These are phyloP conservation scores for Drosophila longiperda DNA, from an alignment of 2,888 invertebrate genomes.

Conservation along the genomic window DNA sequence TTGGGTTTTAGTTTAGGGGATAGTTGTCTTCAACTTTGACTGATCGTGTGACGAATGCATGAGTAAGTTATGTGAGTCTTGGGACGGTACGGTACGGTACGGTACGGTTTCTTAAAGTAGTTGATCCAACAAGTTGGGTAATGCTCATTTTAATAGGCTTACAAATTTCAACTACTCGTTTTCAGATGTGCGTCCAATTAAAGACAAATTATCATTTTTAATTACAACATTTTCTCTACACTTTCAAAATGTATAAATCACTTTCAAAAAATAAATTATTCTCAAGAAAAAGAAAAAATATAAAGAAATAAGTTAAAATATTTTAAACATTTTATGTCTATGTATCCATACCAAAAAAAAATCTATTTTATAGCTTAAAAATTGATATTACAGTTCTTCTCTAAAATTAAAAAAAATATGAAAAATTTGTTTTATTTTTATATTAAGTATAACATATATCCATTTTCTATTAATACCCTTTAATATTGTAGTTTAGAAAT, in stretches of 20 bases:
- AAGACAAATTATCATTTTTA: not conserved
- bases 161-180: not conserved
- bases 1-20: constrained; percentile 37
- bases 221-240: not conserved
- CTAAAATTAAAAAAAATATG: fast-evolving
- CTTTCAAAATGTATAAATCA: not conserved
- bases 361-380: not conserved
- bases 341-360: not conserved
- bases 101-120: constrained; percentile 1
- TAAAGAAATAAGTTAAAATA: not conserved
- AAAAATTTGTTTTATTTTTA: not conserved
- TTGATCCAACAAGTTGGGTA: constrained; percentile 4
- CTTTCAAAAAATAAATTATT: not conserved
- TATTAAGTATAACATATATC: not conserved
- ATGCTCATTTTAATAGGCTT: not conserved
- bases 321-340: not conserved
- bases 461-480: not conserved
- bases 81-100: not conserved
- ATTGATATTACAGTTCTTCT: not conserved
- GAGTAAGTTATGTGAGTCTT: not conserved
- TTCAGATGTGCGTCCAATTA: not conserved
- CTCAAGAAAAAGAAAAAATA: not conserved
- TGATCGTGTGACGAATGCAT: constrained; percentile 46
- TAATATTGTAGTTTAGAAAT: no score
- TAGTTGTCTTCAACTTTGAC: constrained; percentile 27